Conservation (phyloP, 2,888 invertebrate genomes). For the Perizoma flavofasciatum region DNA sequence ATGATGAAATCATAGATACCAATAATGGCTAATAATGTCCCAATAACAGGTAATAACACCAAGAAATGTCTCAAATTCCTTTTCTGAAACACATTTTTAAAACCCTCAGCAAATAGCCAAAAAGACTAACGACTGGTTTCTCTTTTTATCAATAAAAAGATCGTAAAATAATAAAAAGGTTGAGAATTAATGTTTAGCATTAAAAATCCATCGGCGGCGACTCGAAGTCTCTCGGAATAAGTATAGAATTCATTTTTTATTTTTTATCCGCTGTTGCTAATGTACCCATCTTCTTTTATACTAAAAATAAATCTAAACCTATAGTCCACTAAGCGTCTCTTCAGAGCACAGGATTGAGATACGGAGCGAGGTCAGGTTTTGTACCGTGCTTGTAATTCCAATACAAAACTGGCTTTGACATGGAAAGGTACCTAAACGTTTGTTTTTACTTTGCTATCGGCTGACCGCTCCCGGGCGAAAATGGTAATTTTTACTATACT, state of each 20-base stretch:
- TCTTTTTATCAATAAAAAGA: too few relatives aligned
- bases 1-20: not conserved
- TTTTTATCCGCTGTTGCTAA: not conserved
- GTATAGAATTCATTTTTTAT: not conserved
- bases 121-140: too few relatives aligned
- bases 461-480: slow-evolving; percentile 20
- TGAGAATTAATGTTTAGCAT: too few relatives aligned
- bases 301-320: not conserved
- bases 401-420: slow-evolving; percentile 34
- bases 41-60: too few relatives aligned
- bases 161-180: too few relatives aligned
- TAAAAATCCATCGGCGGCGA: too few relatives aligned
- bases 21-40: too few relatives aligned
- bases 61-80: too few relatives aligned
- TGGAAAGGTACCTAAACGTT: slow-evolving; percentile 42
- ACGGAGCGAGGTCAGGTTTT: slow-evolving; percentile 12
- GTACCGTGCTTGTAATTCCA: slow-evolving; percentile 31
- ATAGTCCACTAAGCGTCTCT: slow-evolving; percentile 11
- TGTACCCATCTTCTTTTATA: not conserved
- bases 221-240: too few relatives aligned
- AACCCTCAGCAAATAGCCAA: too few relatives aligned
- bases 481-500: too few relatives aligned
- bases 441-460: slow-evolving; percentile 43
- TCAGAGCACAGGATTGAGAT: slow-evolving; percentile 9
- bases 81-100: too few relatives aligned